Evolutionary conservation across 2,888 invertebrate species (phyloP).

Genomic region (Norana najaformis): DNA sequence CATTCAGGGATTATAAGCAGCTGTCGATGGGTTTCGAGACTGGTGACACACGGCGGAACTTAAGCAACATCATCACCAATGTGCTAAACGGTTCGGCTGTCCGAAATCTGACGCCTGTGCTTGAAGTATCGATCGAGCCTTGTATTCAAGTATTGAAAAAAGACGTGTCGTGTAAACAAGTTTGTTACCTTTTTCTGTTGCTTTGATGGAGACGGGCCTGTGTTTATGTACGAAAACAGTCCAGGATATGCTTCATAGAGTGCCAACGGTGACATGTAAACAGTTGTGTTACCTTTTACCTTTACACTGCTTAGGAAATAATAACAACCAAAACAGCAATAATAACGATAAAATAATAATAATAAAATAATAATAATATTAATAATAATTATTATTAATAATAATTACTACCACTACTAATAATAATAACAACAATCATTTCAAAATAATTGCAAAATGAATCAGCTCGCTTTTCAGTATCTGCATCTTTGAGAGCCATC

Average conservation of each 20-base stretch:
- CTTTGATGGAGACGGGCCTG: too few species aligned
- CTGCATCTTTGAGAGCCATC: background rate
- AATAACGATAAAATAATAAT: too few species aligned
- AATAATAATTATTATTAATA: too few species aligned
- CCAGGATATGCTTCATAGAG: too few species aligned
- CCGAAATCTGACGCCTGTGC: background rate
- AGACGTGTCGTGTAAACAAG: background rate
- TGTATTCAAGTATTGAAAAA: background rate
- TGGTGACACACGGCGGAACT: background rate
- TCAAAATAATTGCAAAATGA: too few species aligned
- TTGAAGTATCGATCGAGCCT: background rate
- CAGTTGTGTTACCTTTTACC: too few species aligned
- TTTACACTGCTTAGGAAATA: too few species aligned
- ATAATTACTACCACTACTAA: background rate
- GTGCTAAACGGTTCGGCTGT: background rate
- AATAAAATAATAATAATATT: too few species aligned
- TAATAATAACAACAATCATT: background rate
- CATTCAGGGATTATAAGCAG: background rate
- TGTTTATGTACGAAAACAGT: background rate
- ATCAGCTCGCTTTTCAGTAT: background rate
- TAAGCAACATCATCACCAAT: background rate
- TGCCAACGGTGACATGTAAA: too few species aligned
- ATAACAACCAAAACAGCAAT: too few species aligned
- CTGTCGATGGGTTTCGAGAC: background rate
- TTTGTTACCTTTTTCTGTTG: background rate